Conservation (phyloP, 2,797 vertebrate species). For the Euphonia xanthogaster region DNA sequence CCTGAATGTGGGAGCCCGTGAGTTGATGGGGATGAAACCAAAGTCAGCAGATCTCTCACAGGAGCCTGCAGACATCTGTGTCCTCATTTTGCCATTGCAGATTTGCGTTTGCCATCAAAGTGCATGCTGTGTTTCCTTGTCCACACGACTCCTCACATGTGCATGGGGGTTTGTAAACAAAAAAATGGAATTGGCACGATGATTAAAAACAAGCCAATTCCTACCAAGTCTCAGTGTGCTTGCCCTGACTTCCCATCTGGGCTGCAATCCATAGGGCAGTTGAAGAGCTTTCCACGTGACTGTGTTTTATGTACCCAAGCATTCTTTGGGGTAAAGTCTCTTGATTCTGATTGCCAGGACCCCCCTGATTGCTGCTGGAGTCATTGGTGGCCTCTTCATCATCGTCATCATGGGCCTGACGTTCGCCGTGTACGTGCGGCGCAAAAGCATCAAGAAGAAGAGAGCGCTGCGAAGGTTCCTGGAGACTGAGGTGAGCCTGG, state of each 20-base stretch:
- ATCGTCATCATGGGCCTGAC: conserved; percentile 90
- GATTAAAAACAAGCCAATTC: background rate
- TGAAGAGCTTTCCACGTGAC: background rate
- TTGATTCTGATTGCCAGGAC: conserved; percentile 82
- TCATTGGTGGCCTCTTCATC: conserved; percentile 93
- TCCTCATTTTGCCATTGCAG: conserved; percentile 52
- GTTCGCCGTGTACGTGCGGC: conserved; percentile 89
- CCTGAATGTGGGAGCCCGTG: background rate
- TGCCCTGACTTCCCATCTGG: background rate
- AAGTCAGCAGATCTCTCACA: background rate
- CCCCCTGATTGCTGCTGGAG: conserved; percentile 92
- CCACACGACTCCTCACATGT: conserved; percentile 6
- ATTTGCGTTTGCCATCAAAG: conserved; percentile 45
- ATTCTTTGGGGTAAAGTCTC: background rate
- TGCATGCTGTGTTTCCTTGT: conserved; percentile 64
- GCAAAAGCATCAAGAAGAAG: conserved; percentile 98
- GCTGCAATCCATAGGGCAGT: background rate
- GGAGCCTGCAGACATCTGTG: background rate
- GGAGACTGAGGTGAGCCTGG: conserved; percentile 89
- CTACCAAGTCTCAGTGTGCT: background rate
- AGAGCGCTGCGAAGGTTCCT: conserved; percentile 91
- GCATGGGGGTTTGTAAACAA: conserved; percentile 52
- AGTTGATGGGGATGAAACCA: background rate
- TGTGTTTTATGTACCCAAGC: background rate
- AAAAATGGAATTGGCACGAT: background rate